A percentile compares a stretch with the other conserved stretches of the same genome.
These are phyloP conservation scores for Slavum lentiscoides DNA, from an alignment of 2,888 invertebrate species.

Conservation along the genomic window DNA sequence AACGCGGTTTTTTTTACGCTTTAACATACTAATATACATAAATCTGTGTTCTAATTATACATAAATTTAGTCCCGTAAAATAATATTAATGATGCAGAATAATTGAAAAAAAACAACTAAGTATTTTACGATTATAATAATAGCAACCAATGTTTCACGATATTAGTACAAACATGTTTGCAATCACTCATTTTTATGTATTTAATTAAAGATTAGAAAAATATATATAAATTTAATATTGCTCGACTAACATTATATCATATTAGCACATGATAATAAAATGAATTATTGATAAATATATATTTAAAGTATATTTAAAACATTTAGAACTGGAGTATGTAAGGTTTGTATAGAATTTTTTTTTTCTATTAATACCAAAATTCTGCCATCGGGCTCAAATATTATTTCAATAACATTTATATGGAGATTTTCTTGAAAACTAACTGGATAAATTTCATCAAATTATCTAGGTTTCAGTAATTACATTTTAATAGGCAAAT, in stretches of 20 bases:
- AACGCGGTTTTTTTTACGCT: neutral
- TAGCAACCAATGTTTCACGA: constrained; percentile 18
- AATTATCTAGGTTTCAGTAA: constrained; percentile 38
- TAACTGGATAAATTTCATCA: constrained; percentile 1
- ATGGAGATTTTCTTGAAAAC: neutral
- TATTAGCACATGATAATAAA: constrained; percentile 16
- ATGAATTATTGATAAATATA: constrained; percentile 14
- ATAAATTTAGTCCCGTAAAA: constrained; percentile 20
- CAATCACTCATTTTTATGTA: constrained; percentile 6
- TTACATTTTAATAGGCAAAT: constrained; percentile 37
- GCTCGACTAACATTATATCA: constrained; percentile 6
- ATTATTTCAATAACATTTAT: constrained; percentile 1
- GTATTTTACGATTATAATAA: constrained; percentile 27
- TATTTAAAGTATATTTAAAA: constrained; percentile 16
- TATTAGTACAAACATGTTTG: constrained; percentile 38
- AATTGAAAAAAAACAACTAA: constrained; percentile 8
- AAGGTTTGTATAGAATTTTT: neutral
- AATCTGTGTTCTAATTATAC: constrained; percentile 10
- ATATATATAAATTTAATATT: constrained; percentile 35
- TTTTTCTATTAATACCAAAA: neutral
- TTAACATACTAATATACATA: constrained; percentile 7
- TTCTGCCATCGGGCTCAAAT: neutral
- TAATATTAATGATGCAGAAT: constrained; percentile 16
- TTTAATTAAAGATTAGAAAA: constrained; percentile 31
- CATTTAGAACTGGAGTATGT: constrained; percentile 7